phyloP scores from a whole-genome alignment of 2,888 invertebrate genomes.

The Malachius bipustulatus region DNA sequence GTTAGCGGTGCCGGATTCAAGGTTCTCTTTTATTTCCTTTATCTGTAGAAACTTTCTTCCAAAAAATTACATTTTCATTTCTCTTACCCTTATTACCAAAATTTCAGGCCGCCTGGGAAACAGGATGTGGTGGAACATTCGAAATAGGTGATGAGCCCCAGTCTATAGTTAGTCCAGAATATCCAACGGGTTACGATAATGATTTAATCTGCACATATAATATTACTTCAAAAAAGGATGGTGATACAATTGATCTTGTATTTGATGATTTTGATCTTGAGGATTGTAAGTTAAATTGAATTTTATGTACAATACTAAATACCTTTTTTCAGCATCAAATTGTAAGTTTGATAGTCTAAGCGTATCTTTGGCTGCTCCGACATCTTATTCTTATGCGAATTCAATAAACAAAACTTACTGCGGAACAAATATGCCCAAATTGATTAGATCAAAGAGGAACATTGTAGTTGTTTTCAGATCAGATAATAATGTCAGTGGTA shows the following conservation, averaged over 20 bases:
- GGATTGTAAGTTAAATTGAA: conserved; percentile 9
- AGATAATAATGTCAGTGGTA: conserved; percentile 40
- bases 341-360: too few relatives aligned
- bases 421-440: conserved; percentile 31
- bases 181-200: conserved; percentile 50
- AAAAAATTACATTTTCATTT: too few relatives aligned
- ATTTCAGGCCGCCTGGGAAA: conserved; percentile 45
- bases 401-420: conserved; percentile 31
- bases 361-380: too few relatives aligned
- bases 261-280: conserved; percentile 48
- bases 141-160: conserved; percentile 40
- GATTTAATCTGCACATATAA: conserved; percentile 55
- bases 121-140: conserved; percentile 61
- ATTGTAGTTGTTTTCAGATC: conserved; percentile 41
- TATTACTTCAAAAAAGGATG: conserved; percentile 38
- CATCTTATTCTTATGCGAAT: conserved; percentile 9
- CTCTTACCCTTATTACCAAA: too few relatives aligned
- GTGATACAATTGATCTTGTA: conserved; percentile 40
- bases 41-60: too few relatives aligned
- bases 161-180: conserved; percentile 59
- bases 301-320: too few relatives aligned
- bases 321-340: too few relatives aligned
- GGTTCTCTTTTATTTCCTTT: conserved; percentile 29
- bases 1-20: conserved; percentile 62
- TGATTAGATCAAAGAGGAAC: conserved; percentile 25